A percentile compares a stretch with the other conserved stretches of the same genome.
Conservation (phyloP, 2,113 vertebrate species). For the Chaetura pelagica region DNA sequence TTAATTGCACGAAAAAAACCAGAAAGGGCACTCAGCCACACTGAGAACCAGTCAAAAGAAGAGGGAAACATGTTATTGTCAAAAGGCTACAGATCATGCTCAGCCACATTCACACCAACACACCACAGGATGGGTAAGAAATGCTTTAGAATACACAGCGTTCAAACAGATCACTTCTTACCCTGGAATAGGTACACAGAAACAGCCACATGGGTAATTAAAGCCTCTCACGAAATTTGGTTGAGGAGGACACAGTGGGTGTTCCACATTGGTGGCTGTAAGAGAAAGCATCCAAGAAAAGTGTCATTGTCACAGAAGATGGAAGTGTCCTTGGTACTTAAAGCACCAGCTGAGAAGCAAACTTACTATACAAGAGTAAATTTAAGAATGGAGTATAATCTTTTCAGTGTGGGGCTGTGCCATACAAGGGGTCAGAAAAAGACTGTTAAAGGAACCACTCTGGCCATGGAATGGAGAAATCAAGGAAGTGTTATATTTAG, state of each 20-base stretch:
- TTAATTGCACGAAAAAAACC: not conserved
- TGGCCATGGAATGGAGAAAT: not conserved
- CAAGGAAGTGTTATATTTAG: not conserved
- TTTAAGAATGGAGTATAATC: not conserved
- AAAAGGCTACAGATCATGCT: not conserved
- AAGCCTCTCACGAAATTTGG: conserved; percentile 88
- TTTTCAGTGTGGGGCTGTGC: not conserved
- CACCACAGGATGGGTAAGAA: not conserved
- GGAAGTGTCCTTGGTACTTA: not conserved
- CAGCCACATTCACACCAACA: not conserved
- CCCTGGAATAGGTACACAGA: conserved; percentile 89
- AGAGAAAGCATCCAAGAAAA: not conserved
- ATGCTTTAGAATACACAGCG: not conserved
- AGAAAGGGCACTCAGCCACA: not conserved
- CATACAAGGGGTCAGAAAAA: not conserved
- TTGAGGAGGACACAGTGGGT: conserved; percentile 81
- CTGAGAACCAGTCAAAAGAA: not conserved
- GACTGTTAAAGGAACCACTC: not conserved
- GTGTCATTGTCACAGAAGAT: not conserved
- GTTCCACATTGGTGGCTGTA: conserved; percentile 88
- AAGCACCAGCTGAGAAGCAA: not conserved
- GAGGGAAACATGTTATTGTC: not conserved
- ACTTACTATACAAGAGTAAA: not conserved
- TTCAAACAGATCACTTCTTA: conserved; percentile 66
- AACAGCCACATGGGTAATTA: conserved; percentile 93